Base-by-base conservation (phyloP, 2,888 invertebrate species). In the Clanis bilineata region DNA sequence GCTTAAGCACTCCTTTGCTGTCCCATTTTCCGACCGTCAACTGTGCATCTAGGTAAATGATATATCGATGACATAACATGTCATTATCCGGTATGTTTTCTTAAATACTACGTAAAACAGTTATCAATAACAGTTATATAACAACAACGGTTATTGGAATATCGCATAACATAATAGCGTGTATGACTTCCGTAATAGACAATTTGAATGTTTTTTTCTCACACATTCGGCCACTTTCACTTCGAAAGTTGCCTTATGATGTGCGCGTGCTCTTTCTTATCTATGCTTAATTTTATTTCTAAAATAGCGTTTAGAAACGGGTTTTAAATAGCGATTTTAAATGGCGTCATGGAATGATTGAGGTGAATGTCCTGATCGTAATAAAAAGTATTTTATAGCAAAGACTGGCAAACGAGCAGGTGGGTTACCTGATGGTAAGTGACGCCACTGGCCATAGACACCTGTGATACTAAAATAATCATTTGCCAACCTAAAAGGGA, bases 161-260 rank as follows among this genome's bases (percentile, higher is more conserved):
- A 74, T 75, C 66, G 72, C 70, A 71, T 74, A 72, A 72, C 71
- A 64, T 72, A 71, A 70, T 74, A 73, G 51, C 71, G 70, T 77
- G 73, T 68, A 66, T 68, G 66, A 78, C 77, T 80, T 81, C 81
- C 81, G 80, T 68, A 54, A 78, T 71, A 72, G 74, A 10, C 77
- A 78, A 70, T 74, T 74, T 68, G 67, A 71, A 65, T 73, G 73
- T 74, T 65, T 71, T 64, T 71, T 66, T 66, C 60, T 65, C 69
- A 67, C 72, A 70, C 61, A 64, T 66, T 68, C 55, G 69, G 67
- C 69, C 66, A 79, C 80, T 80, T 80, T 80, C 80, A 72, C 80
- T 77, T 77, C 68, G 79, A 80, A 80, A 80, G 80, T 78, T 66
- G 63, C 57, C 60, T 56, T 60, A 59, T 70, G 73, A 70, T 66